Evolutionary conservation across 2,797 vertebrate genomes (phyloP).

Genomic region (Eospalax fontanierii): DNA sequence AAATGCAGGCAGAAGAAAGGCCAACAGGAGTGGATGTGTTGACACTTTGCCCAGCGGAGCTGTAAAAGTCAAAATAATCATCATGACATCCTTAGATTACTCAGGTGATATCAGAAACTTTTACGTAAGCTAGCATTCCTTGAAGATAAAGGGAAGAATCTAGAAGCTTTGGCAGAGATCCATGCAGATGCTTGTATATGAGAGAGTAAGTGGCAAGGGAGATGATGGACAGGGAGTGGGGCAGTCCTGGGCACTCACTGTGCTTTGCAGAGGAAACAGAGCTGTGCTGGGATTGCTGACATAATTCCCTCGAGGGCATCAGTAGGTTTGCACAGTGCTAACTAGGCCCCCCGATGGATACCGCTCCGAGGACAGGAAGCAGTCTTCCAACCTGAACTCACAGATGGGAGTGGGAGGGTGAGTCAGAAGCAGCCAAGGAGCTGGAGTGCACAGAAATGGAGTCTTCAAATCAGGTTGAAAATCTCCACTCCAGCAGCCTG

Average conservation of each 20-base stretch:
- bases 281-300: neutral
- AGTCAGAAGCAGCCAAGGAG: conserved; percentile 37
- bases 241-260: rapidly evolving
- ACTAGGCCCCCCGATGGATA: conserved; percentile 32
- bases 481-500: conserved; percentile 41
- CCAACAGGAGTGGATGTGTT: rapidly evolving
- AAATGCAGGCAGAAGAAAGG: neutral
- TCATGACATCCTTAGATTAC: neutral
- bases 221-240: conserved; percentile 65
- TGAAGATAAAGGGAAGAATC: conserved; percentile 53
- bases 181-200: conserved; percentile 75
- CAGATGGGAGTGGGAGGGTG: conserved; percentile 77
- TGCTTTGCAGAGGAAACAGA: neutral
- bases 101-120: neutral
- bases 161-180: conserved; percentile 19
- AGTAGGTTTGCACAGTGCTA: neutral
- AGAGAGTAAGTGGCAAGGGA: conserved; percentile 77
- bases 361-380: conserved; percentile 67
- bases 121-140: neutral
- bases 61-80: neutral
- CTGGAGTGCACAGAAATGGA: neutral
- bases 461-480: conserved; percentile 62
- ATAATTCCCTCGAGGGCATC: conserved; percentile 41
- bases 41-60: neutral
- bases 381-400: conserved; percentile 56